Percentiles rank a stretch among this genome's conserved stretches.
Conservation (phyloP, 2,113 vertebrate species). For the Apodemus speciosus region DNA sequence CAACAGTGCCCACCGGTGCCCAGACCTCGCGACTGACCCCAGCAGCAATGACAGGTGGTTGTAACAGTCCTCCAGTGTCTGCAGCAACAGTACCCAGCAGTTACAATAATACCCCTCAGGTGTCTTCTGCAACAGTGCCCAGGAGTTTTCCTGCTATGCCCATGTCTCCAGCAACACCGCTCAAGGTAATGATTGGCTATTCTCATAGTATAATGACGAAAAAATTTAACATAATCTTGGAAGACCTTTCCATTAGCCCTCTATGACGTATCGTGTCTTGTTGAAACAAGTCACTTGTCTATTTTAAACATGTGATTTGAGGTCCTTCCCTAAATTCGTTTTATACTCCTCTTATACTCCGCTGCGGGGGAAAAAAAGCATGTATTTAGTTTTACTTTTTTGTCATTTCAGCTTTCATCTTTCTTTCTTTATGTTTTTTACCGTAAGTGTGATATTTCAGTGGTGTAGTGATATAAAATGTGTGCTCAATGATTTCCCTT, state of each 20-base stretch:
- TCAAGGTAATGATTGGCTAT: background rate
- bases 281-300: background rate
- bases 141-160: background rate
- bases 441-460: background rate
- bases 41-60: background rate
- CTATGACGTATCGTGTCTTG: background rate
- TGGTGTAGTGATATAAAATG: background rate
- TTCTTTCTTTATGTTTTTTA: background rate
- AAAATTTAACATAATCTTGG: background rate
- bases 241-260: background rate
- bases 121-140: too few species aligned
- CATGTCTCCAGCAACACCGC: background rate
- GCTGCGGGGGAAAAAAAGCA: background rate
- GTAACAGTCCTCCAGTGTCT: background rate
- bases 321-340: background rate
- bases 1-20: background rate
- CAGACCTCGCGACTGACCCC: too few species aligned
- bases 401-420: background rate
- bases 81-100: background rate
- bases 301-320: background rate
- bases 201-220: background rate
- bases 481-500: background rate
- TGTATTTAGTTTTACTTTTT: background rate
- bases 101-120: background rate
- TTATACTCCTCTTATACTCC: background rate